phyloP scores from a whole-genome alignment of 2,797 vertebrate genomes.

The Enteromius mattozi region DNA sequence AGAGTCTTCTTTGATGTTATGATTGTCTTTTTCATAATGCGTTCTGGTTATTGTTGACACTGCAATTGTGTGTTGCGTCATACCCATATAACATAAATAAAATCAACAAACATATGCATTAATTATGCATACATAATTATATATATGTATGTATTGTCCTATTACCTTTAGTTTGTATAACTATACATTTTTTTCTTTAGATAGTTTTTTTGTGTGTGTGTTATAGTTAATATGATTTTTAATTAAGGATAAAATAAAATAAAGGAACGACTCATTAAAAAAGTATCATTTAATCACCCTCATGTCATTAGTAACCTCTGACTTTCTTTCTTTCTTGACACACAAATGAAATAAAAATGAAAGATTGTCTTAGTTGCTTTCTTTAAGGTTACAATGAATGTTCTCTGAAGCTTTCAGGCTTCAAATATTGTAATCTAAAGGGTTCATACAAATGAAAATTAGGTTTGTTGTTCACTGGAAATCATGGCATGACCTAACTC shows the following conservation, averaged over 20 bases:
- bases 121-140: constrained; percentile 18
- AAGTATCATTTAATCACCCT: not conserved
- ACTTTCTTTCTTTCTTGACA: not conserved
- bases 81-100: not conserved
- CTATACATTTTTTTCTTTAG: not conserved
- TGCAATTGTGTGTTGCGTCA: not conserved
- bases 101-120: not conserved
- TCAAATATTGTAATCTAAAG: not conserved
- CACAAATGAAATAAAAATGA: not conserved
- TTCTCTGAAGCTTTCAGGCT: not conserved
- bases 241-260: not conserved
- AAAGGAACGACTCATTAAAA: not conserved
- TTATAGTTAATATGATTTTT: not conserved
- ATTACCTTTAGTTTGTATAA: too few relatives aligned
- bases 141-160: not conserved
- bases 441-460: not conserved
- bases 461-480: not conserved
- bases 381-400: not conserved
- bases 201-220: not conserved
- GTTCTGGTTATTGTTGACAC: not conserved
- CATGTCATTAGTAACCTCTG: not conserved
- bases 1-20: not conserved
- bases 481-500: not conserved
- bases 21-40: not conserved
- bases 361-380: not conserved